phyloP scores from a whole-genome alignment of 1,140 invertebrate species.

The Archegozetes longisetosus region DNA sequence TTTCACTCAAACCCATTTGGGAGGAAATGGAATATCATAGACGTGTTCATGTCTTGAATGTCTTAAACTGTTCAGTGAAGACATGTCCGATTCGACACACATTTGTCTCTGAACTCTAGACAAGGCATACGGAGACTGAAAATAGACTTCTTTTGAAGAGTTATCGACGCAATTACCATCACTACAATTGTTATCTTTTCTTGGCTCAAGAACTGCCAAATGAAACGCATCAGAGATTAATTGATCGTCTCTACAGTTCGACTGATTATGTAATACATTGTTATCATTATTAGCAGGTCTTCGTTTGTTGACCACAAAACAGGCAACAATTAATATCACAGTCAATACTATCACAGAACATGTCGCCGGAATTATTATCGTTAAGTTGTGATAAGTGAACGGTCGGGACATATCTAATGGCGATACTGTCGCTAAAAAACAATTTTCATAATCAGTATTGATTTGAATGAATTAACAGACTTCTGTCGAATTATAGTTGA shows the following conservation, averaged over 20 bases:
- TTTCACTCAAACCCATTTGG: constrained; percentile 20
- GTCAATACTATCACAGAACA: constrained; percentile 21
- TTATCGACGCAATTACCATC: neutral
- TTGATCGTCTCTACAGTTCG: neutral
- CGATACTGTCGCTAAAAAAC: neutral
- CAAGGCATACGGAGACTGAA: constrained; percentile 23
- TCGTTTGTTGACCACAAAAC: constrained; percentile 20
- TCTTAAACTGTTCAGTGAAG: too few relatives aligned
- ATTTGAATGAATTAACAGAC: too few relatives aligned
- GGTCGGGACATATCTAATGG: constrained; percentile 13
- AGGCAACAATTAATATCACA: constrained; percentile 22
- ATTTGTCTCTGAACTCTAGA: constrained; percentile 13
- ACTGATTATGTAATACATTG: neutral
- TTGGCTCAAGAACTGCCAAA: neutral
- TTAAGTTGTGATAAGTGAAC: constrained; percentile 14
- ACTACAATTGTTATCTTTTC: neutral
- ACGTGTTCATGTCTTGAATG: constrained; percentile 21
- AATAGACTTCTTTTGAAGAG: constrained; percentile 7
- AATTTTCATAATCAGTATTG: too few relatives aligned
- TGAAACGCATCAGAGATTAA: neutral
- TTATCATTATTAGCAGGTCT: constrained; percentile 12
- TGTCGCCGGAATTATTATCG: constrained; percentile 19
- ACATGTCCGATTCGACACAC: neutral
- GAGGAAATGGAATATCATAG: constrained; percentile 22
- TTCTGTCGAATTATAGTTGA: too few relatives aligned